Base-by-base conservation (phyloP, 1,140 invertebrate genomes). In the Subanguina moxae region DNA sequence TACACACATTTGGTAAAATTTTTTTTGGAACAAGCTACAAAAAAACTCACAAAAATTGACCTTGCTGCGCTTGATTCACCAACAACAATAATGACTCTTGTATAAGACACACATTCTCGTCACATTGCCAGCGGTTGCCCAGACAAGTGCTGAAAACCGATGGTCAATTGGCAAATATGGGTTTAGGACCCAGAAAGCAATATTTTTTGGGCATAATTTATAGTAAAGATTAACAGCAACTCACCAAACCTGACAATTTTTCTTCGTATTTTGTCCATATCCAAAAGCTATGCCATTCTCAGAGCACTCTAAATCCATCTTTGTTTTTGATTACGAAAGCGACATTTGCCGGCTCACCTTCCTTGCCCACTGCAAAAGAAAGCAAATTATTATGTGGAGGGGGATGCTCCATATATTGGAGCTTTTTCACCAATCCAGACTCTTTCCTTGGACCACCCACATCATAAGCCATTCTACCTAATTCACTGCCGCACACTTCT, bases 61-160 rank as follows among this genome's bases (percentile, higher is more conserved):
- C 27, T 56, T 71, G 73, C 25, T 68, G 52, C 13, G 78, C 61
- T 43, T 68, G 69, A 17, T 78, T 57, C 8, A 78, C 64, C 38
- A 78, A n/a, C n/a, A n/a, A n/a, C n/a, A n/a, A n/a, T n/a, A n/a
- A 32, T 45, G 78, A 70, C 25, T 76, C 73, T 57, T 78, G 76
- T 28, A 78, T 78, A 8, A 78, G 65, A 62, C 76, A 78, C 11
- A 71, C 64, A 7, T 70, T 61, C 17, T 67, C 62, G 45, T 76
- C 73, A 64, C 76, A 78, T 28, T 67, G 38, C 76, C 76, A 78
- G 42, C 72, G 17, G 27, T 72, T 67, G 17, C 64, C 59, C 13
- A 64, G 21, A 59, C 76, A 78, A 0, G 67, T 75, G 59, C 76
- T 76, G 63, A 25, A 76, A 71, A 21, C 15, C 13, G 17, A 52